Conservation (phyloP, 1,140 invertebrate species). For the Hermatobates lingyangjiaoensis region DNA sequence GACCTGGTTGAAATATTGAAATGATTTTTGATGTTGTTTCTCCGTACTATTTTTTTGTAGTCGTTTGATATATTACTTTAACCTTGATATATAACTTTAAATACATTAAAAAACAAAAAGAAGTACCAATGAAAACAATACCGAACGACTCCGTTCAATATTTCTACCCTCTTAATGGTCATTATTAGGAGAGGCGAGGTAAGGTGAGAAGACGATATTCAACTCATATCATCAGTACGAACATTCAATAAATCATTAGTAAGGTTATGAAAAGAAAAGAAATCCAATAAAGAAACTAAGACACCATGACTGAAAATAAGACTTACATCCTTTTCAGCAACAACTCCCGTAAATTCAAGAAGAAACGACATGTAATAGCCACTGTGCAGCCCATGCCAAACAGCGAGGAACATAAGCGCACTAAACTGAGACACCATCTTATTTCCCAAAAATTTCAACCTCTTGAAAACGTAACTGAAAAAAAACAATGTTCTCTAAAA, state of each 20-base stretch:
- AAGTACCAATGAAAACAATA: too few relatives aligned
- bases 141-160: too few relatives aligned
- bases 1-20: too few relatives aligned
- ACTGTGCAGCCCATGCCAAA: conserved; percentile 83
- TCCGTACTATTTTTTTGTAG: too few relatives aligned
- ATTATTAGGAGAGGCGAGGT: too few relatives aligned
- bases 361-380: conserved; percentile 86
- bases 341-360: conserved; percentile 76
- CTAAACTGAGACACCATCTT: conserved; percentile 60
- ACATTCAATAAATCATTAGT: neutral
- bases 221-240: neutral
- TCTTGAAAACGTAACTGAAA: conserved; percentile 65
- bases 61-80: too few relatives aligned
- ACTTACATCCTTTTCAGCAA: conserved; percentile 69
- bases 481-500: conserved; percentile 4
- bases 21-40: too few relatives aligned
- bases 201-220: too few relatives aligned
- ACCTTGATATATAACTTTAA: too few relatives aligned
- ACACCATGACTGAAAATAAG: neutral
- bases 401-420: conserved; percentile 65
- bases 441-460: conserved; percentile 75
- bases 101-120: too few relatives aligned
- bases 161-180: too few relatives aligned
- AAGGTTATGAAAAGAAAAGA: neutral
- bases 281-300: conserved; percentile 4